Conservation (phyloP, 2,113 vertebrate species). For the Ciconia boyciana region DNA sequence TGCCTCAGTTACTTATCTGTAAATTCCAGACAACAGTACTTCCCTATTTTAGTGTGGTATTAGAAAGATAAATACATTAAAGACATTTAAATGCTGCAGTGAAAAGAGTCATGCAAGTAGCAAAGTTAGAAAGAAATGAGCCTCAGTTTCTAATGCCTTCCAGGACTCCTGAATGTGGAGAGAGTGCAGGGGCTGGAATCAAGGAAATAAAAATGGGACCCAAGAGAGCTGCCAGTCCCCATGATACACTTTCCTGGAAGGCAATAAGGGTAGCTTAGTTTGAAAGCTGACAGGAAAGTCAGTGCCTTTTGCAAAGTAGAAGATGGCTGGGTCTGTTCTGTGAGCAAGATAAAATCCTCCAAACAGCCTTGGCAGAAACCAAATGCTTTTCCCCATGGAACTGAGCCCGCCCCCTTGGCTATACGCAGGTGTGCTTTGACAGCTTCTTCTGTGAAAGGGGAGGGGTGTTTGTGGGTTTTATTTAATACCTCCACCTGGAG, state of each 20-base stretch:
- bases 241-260: neutral
- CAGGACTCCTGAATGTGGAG: neutral
- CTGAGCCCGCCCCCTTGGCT: fast-evolving
- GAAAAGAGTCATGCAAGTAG: neutral
- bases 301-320: neutral
- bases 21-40: neutral
- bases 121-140: neutral
- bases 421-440: neutral
- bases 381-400: neutral
- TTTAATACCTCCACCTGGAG: neutral
- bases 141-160: neutral
- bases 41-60: neutral
- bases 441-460: neutral
- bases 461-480: neutral
- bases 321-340: neutral
- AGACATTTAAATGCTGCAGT: neutral
- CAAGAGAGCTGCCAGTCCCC: neutral
- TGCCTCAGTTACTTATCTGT: neutral
- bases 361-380: neutral
- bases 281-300: neutral
- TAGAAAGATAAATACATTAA: neutral
- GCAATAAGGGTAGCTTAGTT: neutral
- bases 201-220: neutral
- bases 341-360: neutral
- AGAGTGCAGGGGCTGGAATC: neutral